Evolutionary conservation across 2,888 invertebrate genomes (phyloP).

Genomic region (Patella ulyssiponensis): DNA sequence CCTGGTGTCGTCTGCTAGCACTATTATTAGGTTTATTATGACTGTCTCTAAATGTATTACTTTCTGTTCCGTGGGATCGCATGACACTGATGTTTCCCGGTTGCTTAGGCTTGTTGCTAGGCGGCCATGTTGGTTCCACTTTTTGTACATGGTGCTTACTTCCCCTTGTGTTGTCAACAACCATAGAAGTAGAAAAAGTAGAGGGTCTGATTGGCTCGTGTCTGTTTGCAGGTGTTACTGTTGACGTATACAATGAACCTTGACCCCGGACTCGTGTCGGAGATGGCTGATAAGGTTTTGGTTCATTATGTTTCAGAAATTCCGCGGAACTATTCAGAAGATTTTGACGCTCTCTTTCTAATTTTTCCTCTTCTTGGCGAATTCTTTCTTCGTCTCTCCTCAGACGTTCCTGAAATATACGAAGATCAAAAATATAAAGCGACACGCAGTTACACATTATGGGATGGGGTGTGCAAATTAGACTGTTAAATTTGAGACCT

Average conservation of each 20-base stretch:
- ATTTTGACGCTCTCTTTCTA: slow-evolving; percentile 37
- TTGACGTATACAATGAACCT: not conserved
- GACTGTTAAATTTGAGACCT: no score
- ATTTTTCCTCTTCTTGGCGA: slow-evolving; percentile 48
- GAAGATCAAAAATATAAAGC: no score
- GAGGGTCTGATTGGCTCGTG: not conserved
- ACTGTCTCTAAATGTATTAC: not conserved
- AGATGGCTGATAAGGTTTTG: not conserved
- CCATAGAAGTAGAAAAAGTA: not conserved
- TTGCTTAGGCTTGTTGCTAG: not conserved
- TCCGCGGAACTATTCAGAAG: not conserved
- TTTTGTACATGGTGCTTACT: not conserved
- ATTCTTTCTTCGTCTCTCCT: slow-evolving; percentile 49
- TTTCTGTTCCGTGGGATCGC: not conserved
- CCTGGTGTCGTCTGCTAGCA: not conserved
- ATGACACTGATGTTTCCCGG: slow-evolving; percentile 1
- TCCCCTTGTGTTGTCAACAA: not conserved
- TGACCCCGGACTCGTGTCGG: not conserved
- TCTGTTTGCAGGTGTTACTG: not conserved
- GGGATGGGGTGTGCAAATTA: no score
- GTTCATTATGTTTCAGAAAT: not conserved
- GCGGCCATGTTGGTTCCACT: slow-evolving; percentile 7
- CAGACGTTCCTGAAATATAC: slow-evolving; percentile 48
- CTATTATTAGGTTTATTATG: not conserved
- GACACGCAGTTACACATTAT: no score